phyloP scores from a whole-genome alignment of 2,888 invertebrate species.

The Eurytoma californica region DNA sequence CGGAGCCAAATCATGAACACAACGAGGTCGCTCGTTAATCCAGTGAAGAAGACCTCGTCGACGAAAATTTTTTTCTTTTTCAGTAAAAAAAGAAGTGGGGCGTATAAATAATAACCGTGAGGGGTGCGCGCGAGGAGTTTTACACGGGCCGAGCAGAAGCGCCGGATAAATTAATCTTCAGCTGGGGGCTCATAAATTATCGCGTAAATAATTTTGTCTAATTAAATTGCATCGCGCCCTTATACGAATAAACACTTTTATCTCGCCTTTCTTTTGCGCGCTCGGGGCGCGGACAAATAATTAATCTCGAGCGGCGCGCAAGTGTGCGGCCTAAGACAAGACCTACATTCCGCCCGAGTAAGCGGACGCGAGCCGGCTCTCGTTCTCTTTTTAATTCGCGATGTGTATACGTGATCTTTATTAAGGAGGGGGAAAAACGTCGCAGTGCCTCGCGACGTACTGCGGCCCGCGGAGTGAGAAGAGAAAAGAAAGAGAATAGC shows the following conservation, averaged over 20 bases:
- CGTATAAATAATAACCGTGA: too few species aligned
- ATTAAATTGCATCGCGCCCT: slow-evolving; percentile 22
- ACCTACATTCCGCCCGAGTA: slow-evolving; percentile 6
- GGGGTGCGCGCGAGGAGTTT: too few species aligned
- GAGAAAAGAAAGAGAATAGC: too few species aligned
- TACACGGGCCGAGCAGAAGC: not conserved
- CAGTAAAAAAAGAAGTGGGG: too few species aligned
- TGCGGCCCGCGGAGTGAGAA: not conserved
- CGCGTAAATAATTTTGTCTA: slow-evolving; percentile 26
- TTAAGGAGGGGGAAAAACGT: not conserved
- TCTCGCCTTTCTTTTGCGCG: not conserved
- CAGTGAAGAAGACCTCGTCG: too few species aligned
- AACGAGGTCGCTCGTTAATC: too few species aligned
- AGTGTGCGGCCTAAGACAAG: slow-evolving; percentile 6
- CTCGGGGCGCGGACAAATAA: slow-evolving; percentile 17
- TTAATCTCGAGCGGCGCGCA: slow-evolving; percentile 3
- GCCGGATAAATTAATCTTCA: slow-evolving; percentile 7
- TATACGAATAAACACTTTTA: slow-evolving; percentile 9
- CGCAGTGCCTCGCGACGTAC: not conserved
- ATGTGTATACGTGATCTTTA: too few species aligned
- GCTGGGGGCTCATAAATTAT: not conserved
- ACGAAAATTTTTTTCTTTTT: too few species aligned
- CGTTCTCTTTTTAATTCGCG: not conserved
- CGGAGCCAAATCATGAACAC: too few species aligned
- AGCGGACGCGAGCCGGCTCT: not conserved